phyloP scores from a whole-genome alignment of 1,140 invertebrate genomes.

The Tetragnatha versicolor region DNA sequence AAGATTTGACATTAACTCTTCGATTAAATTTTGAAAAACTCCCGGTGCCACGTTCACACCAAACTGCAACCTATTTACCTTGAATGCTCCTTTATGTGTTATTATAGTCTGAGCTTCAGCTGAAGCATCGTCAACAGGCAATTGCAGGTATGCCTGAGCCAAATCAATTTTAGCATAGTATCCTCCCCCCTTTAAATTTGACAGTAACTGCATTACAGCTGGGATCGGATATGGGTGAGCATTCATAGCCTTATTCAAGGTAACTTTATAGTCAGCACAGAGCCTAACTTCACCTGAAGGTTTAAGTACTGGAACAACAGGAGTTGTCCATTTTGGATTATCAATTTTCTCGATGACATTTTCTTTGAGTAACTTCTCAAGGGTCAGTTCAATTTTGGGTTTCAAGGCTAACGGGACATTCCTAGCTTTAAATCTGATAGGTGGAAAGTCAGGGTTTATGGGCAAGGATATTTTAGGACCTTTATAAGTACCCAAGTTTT shows the following conservation, averaged over 20 bases:
- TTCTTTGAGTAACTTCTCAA: not conserved
- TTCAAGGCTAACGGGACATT: too few species aligned
- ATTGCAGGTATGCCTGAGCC: too few species aligned
- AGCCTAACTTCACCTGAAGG: constrained; percentile 60
- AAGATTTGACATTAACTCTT: constrained; percentile 51
- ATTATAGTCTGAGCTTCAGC: too few species aligned
- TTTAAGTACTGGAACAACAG: constrained; percentile 63
- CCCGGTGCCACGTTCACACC: too few species aligned
- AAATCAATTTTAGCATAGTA: too few species aligned
- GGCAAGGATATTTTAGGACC: not conserved
- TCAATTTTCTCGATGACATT: constrained; percentile 57
- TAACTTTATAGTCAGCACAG: constrained; percentile 63
- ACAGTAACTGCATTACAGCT: not conserved
- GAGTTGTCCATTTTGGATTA: constrained; percentile 62
- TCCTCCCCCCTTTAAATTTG: not conserved
- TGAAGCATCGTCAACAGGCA: too few species aligned
- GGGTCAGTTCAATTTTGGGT: not conserved
- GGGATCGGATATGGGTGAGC: constrained; percentile 1
- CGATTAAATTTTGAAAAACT: too few species aligned
- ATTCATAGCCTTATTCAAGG: constrained; percentile 59
- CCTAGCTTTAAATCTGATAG: too few species aligned
- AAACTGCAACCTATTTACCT: too few species aligned
- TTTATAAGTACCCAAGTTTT: not conserved
- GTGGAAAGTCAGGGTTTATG: not conserved
- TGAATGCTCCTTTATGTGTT: too few species aligned